Evolutionary conservation across 2,113 vertebrate genomes (phyloP).

Genomic region (Herpailurus yagouaroundi): DNA sequence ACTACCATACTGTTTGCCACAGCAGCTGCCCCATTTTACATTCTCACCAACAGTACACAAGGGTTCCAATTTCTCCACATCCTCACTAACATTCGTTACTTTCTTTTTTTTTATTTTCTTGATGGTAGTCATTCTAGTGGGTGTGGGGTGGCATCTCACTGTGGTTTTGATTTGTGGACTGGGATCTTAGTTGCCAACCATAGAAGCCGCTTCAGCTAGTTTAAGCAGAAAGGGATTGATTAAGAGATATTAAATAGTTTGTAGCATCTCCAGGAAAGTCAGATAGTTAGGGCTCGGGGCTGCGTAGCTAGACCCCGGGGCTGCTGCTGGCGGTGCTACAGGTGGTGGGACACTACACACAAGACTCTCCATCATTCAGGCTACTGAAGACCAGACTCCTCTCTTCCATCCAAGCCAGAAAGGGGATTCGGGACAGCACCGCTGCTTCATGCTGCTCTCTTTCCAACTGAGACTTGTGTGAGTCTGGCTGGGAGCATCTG

Average conservation of each 20-base stretch:
- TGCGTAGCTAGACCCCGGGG: neutral
- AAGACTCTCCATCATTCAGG: neutral
- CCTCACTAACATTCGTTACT: neutral
- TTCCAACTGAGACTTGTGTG: neutral
- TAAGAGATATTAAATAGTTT: neutral
- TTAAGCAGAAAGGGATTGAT: neutral
- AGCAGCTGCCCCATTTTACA: neutral
- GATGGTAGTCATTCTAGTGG: neutral
- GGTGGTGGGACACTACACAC: accelerated
- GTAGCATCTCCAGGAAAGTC: neutral
- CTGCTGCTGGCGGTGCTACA: neutral
- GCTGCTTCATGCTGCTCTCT: neutral
- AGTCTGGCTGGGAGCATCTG: neutral
- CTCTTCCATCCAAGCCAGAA: neutral
- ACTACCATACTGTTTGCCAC: neutral
- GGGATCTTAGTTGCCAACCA: neutral
- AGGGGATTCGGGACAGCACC: neutral
- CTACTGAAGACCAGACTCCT: neutral
- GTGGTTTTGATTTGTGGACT: neutral
- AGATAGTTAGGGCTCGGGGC: neutral
- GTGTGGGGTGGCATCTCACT: neutral
- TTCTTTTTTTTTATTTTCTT: neutral
- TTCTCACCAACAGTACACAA: neutral
- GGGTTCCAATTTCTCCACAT: neutral
- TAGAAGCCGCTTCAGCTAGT: neutral